Percentiles rank a stretch among this genome's conserved stretches.
Evolutionary conservation across 2,113 vertebrate genomes (phyloP).

Genomic region (Campylorhamphus procurvoides): DNA sequence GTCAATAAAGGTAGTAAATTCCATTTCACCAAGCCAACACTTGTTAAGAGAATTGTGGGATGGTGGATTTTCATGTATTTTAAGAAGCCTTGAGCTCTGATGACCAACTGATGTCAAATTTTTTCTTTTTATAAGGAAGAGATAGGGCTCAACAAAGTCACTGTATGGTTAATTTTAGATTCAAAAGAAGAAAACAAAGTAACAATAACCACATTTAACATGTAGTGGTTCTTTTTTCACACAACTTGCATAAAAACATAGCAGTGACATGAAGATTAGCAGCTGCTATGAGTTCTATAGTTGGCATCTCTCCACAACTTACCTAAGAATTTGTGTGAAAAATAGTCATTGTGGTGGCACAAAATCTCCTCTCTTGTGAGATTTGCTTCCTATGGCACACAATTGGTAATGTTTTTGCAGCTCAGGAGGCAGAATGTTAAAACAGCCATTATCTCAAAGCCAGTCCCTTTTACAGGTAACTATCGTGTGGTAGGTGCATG

Average conservation of each 20-base stretch:
- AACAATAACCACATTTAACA: not conserved
- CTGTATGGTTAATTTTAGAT: not conserved
- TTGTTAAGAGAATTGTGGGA: not conserved
- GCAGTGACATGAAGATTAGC: not conserved
- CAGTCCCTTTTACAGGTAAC: not conserved
- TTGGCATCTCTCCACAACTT: not conserved
- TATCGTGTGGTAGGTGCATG: conserved; percentile 11
- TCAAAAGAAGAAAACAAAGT: not conserved
- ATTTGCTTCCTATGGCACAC: not conserved
- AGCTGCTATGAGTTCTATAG: not conserved
- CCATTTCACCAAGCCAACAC: not conserved
- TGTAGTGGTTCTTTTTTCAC: not conserved
- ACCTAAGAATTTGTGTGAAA: not conserved
- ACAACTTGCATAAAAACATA: not conserved
- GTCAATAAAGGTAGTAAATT: not conserved
- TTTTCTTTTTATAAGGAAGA: not conserved
- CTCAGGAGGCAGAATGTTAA: not conserved
- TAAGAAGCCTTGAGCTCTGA: not conserved
- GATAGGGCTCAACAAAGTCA: not conserved
- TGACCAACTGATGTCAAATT: not conserved
- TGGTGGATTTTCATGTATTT: not conserved
- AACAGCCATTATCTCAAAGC: not conserved
- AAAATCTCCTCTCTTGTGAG: not conserved
- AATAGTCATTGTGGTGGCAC: not conserved
- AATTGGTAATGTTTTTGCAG: not conserved